Evolutionary conservation across 2,797 vertebrate genomes (phyloP).

Genomic region (Pelodytes ibericus): DNA sequence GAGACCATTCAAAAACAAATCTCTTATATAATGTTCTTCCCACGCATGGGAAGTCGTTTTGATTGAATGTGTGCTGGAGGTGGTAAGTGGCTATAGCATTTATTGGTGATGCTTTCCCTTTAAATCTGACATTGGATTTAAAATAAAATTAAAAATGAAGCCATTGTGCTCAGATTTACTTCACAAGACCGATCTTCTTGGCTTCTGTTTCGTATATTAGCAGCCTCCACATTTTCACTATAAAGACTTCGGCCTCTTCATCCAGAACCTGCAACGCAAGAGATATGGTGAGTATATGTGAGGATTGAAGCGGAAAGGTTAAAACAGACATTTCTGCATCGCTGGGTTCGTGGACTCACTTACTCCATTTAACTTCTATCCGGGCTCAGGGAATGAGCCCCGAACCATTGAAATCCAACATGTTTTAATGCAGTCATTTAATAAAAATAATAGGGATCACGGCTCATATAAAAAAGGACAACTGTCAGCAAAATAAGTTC

Average conservation of each 20-base stretch:
- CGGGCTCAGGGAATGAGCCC: no score
- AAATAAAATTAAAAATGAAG: conserved; percentile 18
- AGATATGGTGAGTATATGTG: no score
- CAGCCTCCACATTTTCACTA: conserved; percentile 99
- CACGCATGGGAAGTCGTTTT: background rate
- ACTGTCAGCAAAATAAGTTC: no score
- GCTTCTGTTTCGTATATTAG: conserved; percentile 99
- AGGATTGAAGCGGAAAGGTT: no score
- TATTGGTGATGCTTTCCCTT: background rate
- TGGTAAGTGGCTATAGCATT: background rate
- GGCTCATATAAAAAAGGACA: no score
- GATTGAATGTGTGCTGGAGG: background rate
- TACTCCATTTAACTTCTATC: no score
- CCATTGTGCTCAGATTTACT: conserved; percentile 73
- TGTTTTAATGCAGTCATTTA: no score
- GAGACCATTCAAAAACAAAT: background rate
- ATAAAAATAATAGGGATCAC: no score
- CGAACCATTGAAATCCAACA: no score
- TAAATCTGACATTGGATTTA: background rate
- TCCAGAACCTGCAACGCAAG: conserved; percentile 85
- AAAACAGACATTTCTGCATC: no score
- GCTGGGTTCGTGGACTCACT: no score
- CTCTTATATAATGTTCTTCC: background rate
- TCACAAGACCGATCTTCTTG: conserved; percentile 98
- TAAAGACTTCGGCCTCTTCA: conserved; percentile 99